Conservation (phyloP, 2,797 vertebrate genomes). For the Bryconaethiops microstoma region DNA sequence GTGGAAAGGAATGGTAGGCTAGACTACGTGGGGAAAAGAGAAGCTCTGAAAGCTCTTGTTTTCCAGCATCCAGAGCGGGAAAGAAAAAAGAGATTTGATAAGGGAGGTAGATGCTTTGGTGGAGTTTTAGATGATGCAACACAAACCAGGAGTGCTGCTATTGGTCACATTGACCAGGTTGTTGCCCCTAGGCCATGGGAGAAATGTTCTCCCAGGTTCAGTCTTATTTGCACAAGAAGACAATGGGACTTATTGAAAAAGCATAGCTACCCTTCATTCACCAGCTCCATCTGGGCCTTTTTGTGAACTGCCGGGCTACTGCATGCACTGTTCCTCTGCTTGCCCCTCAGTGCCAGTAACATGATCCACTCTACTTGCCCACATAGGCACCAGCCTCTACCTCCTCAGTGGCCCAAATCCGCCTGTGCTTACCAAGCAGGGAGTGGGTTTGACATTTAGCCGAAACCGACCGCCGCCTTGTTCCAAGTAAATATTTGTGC, state of each 20-base stretch:
- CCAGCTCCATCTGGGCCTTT: conserved; percentile 36
- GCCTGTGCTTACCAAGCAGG: conserved; percentile 19
- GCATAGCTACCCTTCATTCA: conserved; percentile 9
- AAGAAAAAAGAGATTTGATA: background rate
- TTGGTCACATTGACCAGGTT: conserved; percentile 25
- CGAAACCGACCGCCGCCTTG: conserved; percentile 42
- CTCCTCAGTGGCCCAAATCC: conserved; percentile 24
- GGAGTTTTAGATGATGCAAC: conserved; percentile 13
- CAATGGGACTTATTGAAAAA: background rate
- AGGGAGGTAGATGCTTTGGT: background rate
- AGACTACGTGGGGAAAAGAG: conserved; percentile 19
- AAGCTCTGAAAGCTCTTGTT: background rate
- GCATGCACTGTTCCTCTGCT: conserved; percentile 13
- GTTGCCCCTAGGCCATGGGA: conserved; percentile 27
- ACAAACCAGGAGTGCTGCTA: conserved; percentile 54
- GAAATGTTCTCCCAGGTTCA: conserved; percentile 14
- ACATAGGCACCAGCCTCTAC: conserved; percentile 18
- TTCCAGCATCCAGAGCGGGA: background rate
- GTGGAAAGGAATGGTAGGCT: conserved; percentile 19
- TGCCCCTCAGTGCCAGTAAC: conserved; percentile 18
- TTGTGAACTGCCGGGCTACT: conserved; percentile 1
- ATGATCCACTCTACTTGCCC: background rate
- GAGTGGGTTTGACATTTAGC: conserved; percentile 14
- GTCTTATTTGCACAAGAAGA: conserved; percentile 40
- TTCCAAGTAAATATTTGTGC: conserved; percentile 58